Evolutionary conservation across 2,888 invertebrate genomes (phyloP).

Genomic region (Eilema sororculum): DNA sequence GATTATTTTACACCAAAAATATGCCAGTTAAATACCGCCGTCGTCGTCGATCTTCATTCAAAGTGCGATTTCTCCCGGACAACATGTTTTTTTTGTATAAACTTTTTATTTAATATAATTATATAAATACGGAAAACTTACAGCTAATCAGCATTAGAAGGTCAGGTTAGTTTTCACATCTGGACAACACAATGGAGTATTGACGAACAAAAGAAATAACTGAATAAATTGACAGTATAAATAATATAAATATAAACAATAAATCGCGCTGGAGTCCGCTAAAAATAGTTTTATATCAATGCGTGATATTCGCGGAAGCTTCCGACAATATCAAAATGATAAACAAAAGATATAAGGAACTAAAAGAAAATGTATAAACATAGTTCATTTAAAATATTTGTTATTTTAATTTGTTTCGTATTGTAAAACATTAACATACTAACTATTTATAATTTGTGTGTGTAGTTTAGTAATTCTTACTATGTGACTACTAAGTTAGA

Average conservation of each 20-base stretch:
- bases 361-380: too few relatives aligned
- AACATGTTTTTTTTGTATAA: not conserved
- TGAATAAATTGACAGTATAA: not conserved
- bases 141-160: not conserved
- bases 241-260: too few relatives aligned
- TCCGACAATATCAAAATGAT: not conserved
- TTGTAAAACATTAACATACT: too few relatives aligned
- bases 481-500: too few relatives aligned
- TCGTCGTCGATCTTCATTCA: not conserved
- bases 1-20: not conserved
- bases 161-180: not conserved
- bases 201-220: not conserved
- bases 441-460: too few relatives aligned
- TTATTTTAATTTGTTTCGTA: too few relatives aligned
- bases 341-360: not conserved
- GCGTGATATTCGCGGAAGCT: not conserved
- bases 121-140: not conserved
- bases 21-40: not conserved
- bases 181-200: not conserved
- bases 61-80: not conserved
- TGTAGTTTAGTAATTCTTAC: too few relatives aligned
- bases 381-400: too few relatives aligned
- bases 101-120: not conserved
- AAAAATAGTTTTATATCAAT: too few relatives aligned
- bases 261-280: too few relatives aligned